Base-by-base conservation (phyloP, 2,113 vertebrate genomes). In the Neomonachus schauinslandi region DNA sequence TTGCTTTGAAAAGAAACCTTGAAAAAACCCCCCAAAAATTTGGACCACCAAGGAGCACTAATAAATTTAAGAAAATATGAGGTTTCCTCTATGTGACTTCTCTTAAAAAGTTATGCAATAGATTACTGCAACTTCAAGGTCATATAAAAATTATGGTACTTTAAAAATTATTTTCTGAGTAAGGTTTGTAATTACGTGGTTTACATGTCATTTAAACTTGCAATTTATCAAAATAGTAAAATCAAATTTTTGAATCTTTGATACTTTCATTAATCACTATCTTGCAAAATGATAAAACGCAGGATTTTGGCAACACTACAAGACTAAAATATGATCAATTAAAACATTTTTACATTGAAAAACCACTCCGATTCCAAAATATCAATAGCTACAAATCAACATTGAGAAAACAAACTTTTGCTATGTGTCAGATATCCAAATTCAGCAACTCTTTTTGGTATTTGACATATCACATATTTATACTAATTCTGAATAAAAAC, bases 51-150 rank as follows among this genome's bases (percentile, higher is more conserved):
- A 99, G 99, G 98, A 99, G 98, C 98, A 98, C 98, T 98, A 98
- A 99, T 99, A 99, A 99, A 99, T 99, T 98, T 99, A 98, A 98
- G 99, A 99, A 99, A 99, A 99, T 99, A 99, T 99, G 99, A 99
- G 98, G 98, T 99, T 99, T 98, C 98, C 98, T 99, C 99, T 99
- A 99, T 98, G 99, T 99, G 98, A 99, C 98, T 99, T 99, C 98
- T 98, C 98, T 98, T 98, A 98, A 98, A 98, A 99, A 99, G 98
- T 99, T 99, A 99, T 98, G 98, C 99, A 99, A 98, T 98, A 98
- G 98, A 97, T 95, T 98, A 97, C 97, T 98, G 98, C 98, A 98
- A 99, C 98, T 99, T 98, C 98, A 99, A 99, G 98, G 99, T 99
- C 99, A 98, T 97, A 97, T 98, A 97, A 99, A 98, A 98, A 98